phyloP scores from a whole-genome alignment of 2,888 invertebrate genomes.

The Mimumesa dahlbomi region DNA sequence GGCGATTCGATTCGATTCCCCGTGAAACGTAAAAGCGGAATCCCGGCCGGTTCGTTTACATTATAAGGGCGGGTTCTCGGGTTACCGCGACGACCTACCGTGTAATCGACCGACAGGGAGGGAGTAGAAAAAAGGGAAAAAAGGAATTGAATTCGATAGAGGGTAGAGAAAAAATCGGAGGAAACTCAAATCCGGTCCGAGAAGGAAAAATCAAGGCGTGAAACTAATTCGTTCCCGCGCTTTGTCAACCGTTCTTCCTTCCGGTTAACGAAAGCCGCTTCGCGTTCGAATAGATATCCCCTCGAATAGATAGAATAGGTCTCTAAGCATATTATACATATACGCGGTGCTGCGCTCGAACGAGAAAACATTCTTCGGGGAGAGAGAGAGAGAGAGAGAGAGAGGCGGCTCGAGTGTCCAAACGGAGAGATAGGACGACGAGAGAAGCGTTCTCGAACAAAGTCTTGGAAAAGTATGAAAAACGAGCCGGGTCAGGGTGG shows the following conservation, averaged over 20 bases:
- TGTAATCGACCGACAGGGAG: constrained; percentile 24
- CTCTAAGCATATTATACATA: no score
- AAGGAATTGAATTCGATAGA: no score
- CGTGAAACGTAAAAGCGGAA: constrained; percentile 39
- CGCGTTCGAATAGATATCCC: no score
- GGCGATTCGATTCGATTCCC: constrained; percentile 47
- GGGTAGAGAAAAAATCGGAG: constrained; percentile 1
- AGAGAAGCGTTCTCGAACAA: constrained; percentile 27
- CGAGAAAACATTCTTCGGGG: not conserved
- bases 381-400: not conserved
- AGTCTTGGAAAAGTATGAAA: constrained; percentile 37
- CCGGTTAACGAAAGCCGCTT: not conserved
- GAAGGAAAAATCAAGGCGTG: constrained; percentile 16
- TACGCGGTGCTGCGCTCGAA: no score
- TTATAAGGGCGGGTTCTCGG: constrained; percentile 49
- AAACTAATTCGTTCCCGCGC: constrained; percentile 8
- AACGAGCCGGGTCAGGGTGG: constrained; percentile 16
- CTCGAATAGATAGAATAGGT: no score
- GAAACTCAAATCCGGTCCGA: not conserved
- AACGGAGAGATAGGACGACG: not conserved
- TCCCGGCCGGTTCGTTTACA: constrained; percentile 39
- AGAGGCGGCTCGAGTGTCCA: not conserved
- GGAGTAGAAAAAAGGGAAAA: not conserved
- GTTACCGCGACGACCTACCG: constrained; percentile 30
- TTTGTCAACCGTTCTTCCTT: constrained; percentile 2